Conservation (phyloP, 2,113 vertebrate genomes). For the Ranitomeya imitator region DNA sequence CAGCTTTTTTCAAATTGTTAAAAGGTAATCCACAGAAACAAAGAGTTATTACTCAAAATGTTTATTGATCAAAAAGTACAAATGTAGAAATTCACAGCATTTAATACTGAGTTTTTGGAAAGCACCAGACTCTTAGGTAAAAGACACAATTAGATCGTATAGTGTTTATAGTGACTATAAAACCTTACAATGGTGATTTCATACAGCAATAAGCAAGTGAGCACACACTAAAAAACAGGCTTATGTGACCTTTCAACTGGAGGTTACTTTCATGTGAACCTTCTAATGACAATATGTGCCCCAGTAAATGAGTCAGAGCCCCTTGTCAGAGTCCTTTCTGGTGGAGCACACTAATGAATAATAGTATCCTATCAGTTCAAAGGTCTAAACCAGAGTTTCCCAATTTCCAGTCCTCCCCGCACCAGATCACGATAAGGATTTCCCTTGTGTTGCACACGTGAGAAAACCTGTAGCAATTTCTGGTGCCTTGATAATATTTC, state of each 20-base stretch:
- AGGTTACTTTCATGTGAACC: background rate
- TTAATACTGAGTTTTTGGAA: background rate
- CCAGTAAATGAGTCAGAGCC: too few relatives aligned
- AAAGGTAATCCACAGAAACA: too few relatives aligned
- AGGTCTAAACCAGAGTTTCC: too few relatives aligned
- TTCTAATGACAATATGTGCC: background rate
- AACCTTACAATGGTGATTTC: background rate
- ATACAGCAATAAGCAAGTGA: background rate
- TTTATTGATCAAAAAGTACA: constrained; percentile 5
- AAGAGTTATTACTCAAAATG: background rate
- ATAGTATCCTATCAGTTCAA: too few relatives aligned
- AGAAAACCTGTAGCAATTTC: too few relatives aligned
- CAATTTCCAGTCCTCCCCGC: too few relatives aligned
- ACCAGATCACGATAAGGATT: too few relatives aligned
- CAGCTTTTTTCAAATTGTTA: background rate
- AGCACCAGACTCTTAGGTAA: constrained; percentile 1
- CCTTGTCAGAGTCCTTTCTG: too few relatives aligned
- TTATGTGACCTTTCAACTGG: background rate
- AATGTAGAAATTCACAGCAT: constrained; percentile 4
- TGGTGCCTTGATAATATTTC: too few relatives aligned
- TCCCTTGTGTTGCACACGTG: too few relatives aligned
- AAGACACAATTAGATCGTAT: background rate
- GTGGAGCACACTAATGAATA: too few relatives aligned
- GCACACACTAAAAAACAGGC: background rate
- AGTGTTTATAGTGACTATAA: background rate